Evolutionary conservation across 2,888 invertebrate genomes (phyloP).

Genomic region (Ochropleura plecta): DNA sequence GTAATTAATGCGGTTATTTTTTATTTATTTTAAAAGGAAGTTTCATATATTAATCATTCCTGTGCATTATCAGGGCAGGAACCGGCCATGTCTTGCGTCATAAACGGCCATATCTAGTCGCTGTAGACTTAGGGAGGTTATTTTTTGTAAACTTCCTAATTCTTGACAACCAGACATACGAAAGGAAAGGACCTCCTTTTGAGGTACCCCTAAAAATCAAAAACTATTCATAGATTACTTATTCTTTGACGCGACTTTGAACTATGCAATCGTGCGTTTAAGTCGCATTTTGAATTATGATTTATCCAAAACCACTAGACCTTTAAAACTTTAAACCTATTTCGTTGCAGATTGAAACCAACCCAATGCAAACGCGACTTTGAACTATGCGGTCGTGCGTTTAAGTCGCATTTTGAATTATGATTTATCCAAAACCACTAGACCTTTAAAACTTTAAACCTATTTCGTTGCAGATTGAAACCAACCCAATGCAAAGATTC

Average conservation of each 20-base stretch:
- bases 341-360: conserved; percentile 81
- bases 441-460: not conserved
- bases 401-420: not conserved
- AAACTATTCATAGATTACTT: no score
- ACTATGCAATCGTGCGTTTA: not conserved
- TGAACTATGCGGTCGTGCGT: not conserved
- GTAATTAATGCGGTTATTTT: no score
- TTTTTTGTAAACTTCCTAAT: no score
- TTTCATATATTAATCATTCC: no score
- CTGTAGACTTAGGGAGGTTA: no score
- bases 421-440: not conserved
- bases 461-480: conserved; percentile 79
- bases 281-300: not conserved
- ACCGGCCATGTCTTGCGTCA: no score
- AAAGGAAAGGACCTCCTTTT: no score
- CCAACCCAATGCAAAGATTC: conserved; percentile 78
- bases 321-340: not conserved
- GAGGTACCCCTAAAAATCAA: no score
- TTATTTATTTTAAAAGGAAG: no score
- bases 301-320: not conserved
- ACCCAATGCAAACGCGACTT: conserved; percentile 70
- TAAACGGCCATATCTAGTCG: no score
- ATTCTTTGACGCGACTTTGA: not conserved
- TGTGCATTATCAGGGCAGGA: no score
- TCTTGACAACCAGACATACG: no score